phyloP scores from a whole-genome alignment of 2,888 invertebrate genomes.

The Notodonta ziczac region DNA sequence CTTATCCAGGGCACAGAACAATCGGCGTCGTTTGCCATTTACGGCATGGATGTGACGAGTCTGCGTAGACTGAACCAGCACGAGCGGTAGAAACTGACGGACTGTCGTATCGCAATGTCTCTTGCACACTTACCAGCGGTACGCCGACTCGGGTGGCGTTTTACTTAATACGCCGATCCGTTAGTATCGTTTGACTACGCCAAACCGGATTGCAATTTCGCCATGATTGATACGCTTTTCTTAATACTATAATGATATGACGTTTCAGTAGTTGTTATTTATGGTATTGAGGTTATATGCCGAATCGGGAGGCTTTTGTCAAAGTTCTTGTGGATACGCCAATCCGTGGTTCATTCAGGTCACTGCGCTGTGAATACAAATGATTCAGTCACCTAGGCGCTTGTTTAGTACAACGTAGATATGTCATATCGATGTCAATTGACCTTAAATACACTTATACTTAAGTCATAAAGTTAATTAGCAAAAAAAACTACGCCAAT shows the following conservation, averaged over 20 bases:
- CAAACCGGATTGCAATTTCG: too few relatives aligned
- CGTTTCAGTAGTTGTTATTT: background rate
- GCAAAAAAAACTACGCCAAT: too few relatives aligned
- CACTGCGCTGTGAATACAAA: too few relatives aligned
- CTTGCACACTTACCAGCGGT: slow-evolving; percentile 1
- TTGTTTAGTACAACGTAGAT: too few relatives aligned
- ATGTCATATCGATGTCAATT: too few relatives aligned
- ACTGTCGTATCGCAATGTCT: slow-evolving; percentile 2
- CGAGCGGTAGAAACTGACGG: slow-evolving; percentile 49
- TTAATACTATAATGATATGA: background rate
- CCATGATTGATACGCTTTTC: too few relatives aligned
- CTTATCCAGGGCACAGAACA: slow-evolving; percentile 59
- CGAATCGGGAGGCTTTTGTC: background rate
- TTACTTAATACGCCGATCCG: background rate
- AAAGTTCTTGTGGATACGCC: background rate
- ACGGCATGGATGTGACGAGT: slow-evolving; percentile 73
- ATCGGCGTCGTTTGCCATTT: slow-evolving; percentile 60
- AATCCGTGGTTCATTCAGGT: background rate
- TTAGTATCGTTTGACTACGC: too few relatives aligned
- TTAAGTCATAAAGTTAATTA: too few relatives aligned
- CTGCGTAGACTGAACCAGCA: slow-evolving; percentile 68
- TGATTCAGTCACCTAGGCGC: too few relatives aligned
- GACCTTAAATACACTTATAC: too few relatives aligned
- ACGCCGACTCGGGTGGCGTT: background rate
- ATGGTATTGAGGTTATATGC: background rate